These are phyloP conservation scores for Chrysolina haemoptera DNA, from an alignment of 2,888 invertebrate species.

Conservation along the genomic window DNA sequence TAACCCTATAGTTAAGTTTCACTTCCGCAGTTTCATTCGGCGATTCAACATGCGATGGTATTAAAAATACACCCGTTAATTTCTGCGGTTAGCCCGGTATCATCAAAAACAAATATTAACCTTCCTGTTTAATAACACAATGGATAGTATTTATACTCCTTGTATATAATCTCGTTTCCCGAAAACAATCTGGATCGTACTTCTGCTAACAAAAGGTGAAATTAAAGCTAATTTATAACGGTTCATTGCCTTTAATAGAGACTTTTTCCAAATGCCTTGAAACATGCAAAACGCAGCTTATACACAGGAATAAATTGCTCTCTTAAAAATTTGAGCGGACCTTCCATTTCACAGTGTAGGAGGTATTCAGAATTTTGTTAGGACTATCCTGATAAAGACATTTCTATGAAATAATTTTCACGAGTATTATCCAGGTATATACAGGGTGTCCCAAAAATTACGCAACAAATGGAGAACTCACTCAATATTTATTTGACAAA, in stretches of 20 bases:
- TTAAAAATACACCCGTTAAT: constrained; percentile 5
- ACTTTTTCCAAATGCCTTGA: constrained; percentile 42
- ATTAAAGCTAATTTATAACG: constrained; percentile 43
- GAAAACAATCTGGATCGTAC: constrained; percentile 44
- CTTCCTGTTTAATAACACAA: constrained; percentile 36
- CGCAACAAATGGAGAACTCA: too few species aligned
- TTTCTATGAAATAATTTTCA: background rate
- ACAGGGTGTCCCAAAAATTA: too few species aligned
- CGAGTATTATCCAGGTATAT: background rate
- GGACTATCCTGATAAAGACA: constrained; percentile 3
- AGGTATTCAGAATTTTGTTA: background rate
- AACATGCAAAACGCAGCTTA: constrained; percentile 49
- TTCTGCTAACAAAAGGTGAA: constrained; percentile 40
- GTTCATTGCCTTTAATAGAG: constrained; percentile 42
- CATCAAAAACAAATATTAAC: constrained; percentile 34
- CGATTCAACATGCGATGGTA: constrained; percentile 5
- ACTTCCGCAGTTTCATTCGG: background rate
- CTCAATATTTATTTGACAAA: too few species aligned
- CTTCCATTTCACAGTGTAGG: background rate
- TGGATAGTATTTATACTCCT: constrained; percentile 32
- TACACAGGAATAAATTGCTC: constrained; percentile 41
- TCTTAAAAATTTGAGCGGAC: constrained; percentile 40
- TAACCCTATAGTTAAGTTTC: constrained; percentile 13
- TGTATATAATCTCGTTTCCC: constrained; percentile 41
- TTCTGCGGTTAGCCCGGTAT: background rate